Conservation (phyloP, 2,888 invertebrate species). For the Drosophila bunnanda region DNA sequence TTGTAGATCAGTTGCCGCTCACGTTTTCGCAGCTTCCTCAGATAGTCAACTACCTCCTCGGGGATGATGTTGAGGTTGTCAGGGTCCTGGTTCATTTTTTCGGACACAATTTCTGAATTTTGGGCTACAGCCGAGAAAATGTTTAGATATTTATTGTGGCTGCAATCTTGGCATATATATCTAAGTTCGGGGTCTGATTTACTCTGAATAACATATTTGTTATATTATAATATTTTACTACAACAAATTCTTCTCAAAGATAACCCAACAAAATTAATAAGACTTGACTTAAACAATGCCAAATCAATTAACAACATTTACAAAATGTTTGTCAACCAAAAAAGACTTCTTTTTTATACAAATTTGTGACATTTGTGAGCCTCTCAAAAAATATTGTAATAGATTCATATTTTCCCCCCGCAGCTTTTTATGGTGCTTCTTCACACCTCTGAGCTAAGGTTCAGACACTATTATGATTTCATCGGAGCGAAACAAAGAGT, state of each 20-base stretch:
- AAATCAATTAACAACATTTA: constrained; percentile 1
- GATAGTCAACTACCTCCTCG: constrained; percentile 59
- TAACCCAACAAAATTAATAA: neutral
- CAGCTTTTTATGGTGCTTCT: constrained; percentile 21
- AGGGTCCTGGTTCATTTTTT: constrained; percentile 33
- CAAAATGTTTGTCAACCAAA: neutral
- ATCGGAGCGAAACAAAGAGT: constrained; percentile 50
- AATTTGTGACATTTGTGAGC: constrained; percentile 2
- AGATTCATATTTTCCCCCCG: constrained; percentile 18
- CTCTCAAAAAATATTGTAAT: constrained; percentile 3
- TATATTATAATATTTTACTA: neutral
- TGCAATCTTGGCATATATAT: too few species aligned
- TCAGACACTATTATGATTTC: constrained; percentile 24
- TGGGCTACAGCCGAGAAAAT: constrained; percentile 6
- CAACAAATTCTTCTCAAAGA: neutral
- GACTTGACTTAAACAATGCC: neutral
- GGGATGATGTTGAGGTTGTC: constrained; percentile 44
- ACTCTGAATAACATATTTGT: neutral
- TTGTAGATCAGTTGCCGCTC: constrained; percentile 47
- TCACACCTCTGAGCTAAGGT: constrained; percentile 24
- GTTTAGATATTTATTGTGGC: constrained; percentile 11
- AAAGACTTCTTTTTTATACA: neutral
- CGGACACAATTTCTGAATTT: neutral
- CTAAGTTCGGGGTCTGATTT: neutral
- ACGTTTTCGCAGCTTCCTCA: constrained; percentile 57